Conservation (phyloP, 2,888 invertebrate genomes). For the Macaria notata region DNA sequence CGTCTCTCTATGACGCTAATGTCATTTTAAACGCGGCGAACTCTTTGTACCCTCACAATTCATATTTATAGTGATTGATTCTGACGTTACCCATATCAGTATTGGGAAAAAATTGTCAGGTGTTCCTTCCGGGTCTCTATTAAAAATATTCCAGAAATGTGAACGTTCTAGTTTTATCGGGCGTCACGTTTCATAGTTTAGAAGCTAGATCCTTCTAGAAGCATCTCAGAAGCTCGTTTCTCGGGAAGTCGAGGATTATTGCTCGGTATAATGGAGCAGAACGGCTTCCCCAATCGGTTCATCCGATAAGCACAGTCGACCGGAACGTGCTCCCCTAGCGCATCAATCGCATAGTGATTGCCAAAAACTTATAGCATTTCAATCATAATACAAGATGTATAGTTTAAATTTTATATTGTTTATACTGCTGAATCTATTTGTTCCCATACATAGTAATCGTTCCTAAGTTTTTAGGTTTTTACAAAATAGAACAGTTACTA, state of each 20-base stretch:
- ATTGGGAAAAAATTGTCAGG: conserved; percentile 25
- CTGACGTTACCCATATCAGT: conserved; percentile 36
- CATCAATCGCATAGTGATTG: conserved; percentile 74
- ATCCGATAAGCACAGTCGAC: conserved; percentile 75
- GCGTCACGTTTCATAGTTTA: too few species aligned
- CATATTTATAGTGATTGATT: conserved; percentile 43
- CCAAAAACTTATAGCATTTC: conserved; percentile 51
- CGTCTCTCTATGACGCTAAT: conserved; percentile 67
- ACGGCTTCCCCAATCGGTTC: conserved; percentile 69
- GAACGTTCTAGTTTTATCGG: too few species aligned
- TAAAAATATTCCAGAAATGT: too few species aligned
- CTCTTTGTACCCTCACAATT: conserved; percentile 49
- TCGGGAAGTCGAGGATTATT: conserved; percentile 53
- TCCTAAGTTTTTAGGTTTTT: too few species aligned
- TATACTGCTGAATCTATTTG: too few species aligned
- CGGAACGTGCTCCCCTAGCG: conserved; percentile 70
- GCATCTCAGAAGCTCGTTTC: conserved; percentile 30
- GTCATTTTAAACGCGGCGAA: conserved; percentile 60
- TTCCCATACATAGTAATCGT: too few species aligned
- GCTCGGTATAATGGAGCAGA: conserved; percentile 73
- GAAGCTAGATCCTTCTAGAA: too few species aligned
- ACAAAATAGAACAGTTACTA: too few species aligned
- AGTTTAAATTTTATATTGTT: conserved; percentile 12
- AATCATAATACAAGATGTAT: conserved; percentile 39
- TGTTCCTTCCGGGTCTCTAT: conserved; percentile 1